phyloP scores from a whole-genome alignment of 92 coral and sea anemone genomes.

The Epizoanthus rinbou region DNA sequence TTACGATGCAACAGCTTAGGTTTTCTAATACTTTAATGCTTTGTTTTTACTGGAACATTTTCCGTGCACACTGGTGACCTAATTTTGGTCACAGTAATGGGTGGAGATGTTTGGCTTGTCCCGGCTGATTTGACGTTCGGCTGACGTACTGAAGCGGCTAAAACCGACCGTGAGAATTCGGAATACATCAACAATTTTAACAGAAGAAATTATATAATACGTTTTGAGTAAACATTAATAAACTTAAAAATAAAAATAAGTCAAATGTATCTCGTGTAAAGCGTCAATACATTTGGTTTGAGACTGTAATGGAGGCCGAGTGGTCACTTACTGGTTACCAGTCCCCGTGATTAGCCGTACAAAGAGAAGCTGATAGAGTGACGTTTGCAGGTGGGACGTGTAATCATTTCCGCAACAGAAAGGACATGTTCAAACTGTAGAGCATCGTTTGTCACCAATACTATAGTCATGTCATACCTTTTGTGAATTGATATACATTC shows the following conservation, averaged over 20 bases:
- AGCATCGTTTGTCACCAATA: neutral
- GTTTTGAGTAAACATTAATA: neutral
- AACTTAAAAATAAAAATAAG: neutral
- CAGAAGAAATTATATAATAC: neutral
- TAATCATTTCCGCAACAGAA: conserved; percentile 11
- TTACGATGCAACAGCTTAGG: neutral
- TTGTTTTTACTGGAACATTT: neutral
- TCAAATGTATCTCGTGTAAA: too few species aligned
- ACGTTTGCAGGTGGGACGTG: conserved; percentile 9
- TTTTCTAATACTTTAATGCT: neutral
- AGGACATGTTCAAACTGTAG: neutral
- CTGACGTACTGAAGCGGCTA: neutral
- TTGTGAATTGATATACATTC: neutral
- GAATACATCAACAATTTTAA: neutral
- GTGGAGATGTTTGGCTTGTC: conserved; percentile 14
- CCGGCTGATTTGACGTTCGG: neutral
- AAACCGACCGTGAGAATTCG: neutral
- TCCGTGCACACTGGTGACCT: conserved; percentile 34
- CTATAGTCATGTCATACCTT: neutral
- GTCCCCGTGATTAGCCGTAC: neutral
- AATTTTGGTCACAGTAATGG: neutral
- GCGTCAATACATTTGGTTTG: neutral
- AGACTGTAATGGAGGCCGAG: neutral
- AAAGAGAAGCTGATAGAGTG: neutral
- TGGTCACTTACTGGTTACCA: neutral